Percentiles rank a stretch among this genome's conserved stretches.
These are phyloP conservation scores for Leontocebus nigricollis DNA, from an alignment of 2,797 vertebrate genomes.

Conservation along the genomic window DNA sequence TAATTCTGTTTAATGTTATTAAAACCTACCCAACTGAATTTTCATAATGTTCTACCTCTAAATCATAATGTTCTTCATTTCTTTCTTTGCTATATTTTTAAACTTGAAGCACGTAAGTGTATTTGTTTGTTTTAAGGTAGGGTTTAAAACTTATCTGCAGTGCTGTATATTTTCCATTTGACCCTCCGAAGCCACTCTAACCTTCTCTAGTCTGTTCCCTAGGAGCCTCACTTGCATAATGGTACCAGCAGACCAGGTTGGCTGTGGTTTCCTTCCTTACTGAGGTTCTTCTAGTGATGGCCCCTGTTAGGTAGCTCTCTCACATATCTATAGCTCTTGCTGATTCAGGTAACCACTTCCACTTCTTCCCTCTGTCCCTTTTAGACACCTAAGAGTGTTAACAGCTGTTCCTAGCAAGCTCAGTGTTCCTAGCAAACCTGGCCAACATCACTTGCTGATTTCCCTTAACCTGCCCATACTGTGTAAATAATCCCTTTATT, in stretches of 20 bases:
- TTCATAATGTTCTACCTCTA: constrained; percentile 30
- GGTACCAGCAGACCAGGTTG: not conserved
- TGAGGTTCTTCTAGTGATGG: not conserved
- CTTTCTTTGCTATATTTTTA: not conserved
- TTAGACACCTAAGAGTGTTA: not conserved
- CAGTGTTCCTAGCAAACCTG: not conserved
- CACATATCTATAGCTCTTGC: not conserved
- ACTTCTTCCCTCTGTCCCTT: not conserved
- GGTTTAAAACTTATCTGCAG: not conserved
- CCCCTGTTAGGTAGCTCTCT: not conserved
- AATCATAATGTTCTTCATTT: constrained; percentile 16
- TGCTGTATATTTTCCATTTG: not conserved
- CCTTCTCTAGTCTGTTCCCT: not conserved
- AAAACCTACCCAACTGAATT: constrained; percentile 38
- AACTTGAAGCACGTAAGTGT: not conserved
- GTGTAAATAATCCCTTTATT: constrained; percentile 10
- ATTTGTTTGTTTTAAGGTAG: not conserved
- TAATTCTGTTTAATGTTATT: constrained; percentile 39
- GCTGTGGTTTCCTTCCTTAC: not conserved
- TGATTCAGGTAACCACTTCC: not conserved
- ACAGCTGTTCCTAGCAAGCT: not conserved
- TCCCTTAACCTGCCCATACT: not conserved
- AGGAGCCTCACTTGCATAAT: not conserved
- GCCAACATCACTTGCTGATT: not conserved
- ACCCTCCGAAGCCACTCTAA: not conserved